Conservation (phyloP, 92 coral and sea anemone species). For the Palythoa heliodiscus region DNA sequence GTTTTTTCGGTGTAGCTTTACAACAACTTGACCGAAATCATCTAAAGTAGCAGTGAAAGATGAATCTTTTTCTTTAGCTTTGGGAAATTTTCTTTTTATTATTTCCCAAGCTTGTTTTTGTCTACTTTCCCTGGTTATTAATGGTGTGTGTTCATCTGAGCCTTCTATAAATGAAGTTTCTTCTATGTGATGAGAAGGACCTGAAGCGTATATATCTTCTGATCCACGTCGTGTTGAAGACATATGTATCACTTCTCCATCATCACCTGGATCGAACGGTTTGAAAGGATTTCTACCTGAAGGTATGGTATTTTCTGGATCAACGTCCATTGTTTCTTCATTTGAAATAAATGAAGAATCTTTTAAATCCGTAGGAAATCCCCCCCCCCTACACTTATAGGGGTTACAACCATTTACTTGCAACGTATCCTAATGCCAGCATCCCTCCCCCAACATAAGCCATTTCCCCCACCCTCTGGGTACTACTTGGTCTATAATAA, state of each 20-base stretch:
- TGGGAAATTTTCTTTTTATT: conserved; percentile 39
- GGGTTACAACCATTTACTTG: too few relatives aligned
- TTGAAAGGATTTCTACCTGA: conserved; percentile 39
- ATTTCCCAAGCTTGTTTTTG: conserved; percentile 44
- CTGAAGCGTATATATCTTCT: too few relatives aligned
- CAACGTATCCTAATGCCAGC: too few relatives aligned
- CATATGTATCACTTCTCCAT: conserved; percentile 44
- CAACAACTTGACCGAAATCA: conserved; percentile 23
- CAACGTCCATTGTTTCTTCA: conserved; percentile 31
- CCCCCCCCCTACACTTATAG: too few relatives aligned
- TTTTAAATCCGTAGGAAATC: too few relatives aligned
- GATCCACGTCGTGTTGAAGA: conserved; percentile 35
- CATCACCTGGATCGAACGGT: conserved; percentile 23
- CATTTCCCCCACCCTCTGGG: too few relatives aligned
- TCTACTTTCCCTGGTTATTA: conserved; percentile 39
- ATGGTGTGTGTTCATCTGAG: too few relatives aligned
- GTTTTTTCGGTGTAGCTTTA: conserved; percentile 44
- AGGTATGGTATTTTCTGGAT: too few relatives aligned
- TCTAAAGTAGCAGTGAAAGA: conserved; percentile 49
- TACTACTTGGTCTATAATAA: too few relatives aligned
- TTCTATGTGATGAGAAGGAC: too few relatives aligned
- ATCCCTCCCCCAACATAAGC: too few relatives aligned
- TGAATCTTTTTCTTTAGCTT: conserved; percentile 30
- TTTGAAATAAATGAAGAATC: conserved; percentile 19
- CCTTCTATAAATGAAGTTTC: too few relatives aligned